These are phyloP conservation scores for Nothobranchius furzeri DNA, from an alignment of 2,113 vertebrate genomes.

Conservation along the genomic window DNA sequence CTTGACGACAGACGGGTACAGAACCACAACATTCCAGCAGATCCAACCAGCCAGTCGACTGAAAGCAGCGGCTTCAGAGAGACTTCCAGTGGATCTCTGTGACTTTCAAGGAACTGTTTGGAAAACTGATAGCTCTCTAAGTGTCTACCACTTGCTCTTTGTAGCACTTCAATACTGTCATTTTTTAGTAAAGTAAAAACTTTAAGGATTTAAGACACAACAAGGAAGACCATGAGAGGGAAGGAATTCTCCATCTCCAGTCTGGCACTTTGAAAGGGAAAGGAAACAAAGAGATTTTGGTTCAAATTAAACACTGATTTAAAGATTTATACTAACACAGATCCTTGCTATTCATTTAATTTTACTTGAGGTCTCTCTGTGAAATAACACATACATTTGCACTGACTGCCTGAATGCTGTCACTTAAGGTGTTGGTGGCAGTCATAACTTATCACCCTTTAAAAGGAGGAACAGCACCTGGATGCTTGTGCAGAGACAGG, in stretches of 20 bases:
- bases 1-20: conserved; percentile 40
- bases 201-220: conserved; percentile 10
- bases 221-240: conserved; percentile 17
- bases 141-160: conserved; percentile 29
- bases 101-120: conserved; percentile 29
- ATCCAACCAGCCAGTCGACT: conserved; percentile 35
- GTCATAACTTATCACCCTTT: conserved; percentile 40
- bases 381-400: conserved; percentile 9
- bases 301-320: background rate
- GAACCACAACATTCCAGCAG: conserved; percentile 36
- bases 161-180: conserved; percentile 50
- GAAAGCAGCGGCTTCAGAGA: conserved; percentile 69
- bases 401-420: conserved; percentile 23
- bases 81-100: conserved; percentile 53
- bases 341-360: conserved; percentile 15
- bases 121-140: conserved; percentile 18
- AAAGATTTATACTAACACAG: conserved; percentile 1
- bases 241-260: conserved; percentile 2
- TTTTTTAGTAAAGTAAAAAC: conserved; percentile 40
- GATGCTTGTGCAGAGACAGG: conserved; percentile 27
- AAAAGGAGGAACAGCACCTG: conserved; percentile 26
- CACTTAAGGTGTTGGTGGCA: conserved; percentile 25
- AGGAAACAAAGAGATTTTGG: conserved; percentile 16
- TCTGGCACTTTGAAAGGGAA: conserved; percentile 30
- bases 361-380: conserved; percentile 15